A percentile compares a stretch with the other conserved stretches of the same genome.
Conservation (phyloP, 30 jellyfish, hydroid and myxozoan species). For the Haliclystus octoradiatus region DNA sequence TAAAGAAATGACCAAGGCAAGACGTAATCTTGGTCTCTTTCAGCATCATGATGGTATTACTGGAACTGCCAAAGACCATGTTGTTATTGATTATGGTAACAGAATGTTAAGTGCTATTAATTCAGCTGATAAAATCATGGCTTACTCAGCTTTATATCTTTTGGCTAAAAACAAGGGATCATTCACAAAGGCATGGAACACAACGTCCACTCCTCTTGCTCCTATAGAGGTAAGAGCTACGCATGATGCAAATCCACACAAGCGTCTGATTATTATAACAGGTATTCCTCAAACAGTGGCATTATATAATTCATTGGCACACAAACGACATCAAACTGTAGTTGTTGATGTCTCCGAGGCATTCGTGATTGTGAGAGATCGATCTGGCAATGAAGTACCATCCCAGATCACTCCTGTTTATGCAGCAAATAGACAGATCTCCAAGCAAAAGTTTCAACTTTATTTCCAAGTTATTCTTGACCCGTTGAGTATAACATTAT, state of each 20-base stretch:
- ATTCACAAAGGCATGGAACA: not conserved
- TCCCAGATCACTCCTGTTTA: too few relatives aligned
- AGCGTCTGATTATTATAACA: conserved; percentile 42
- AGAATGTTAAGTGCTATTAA: conserved; percentile 54
- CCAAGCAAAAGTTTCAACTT: too few relatives aligned
- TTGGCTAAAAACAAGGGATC: conserved; percentile 14
- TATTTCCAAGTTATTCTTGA: too few relatives aligned
- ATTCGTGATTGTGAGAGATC: conserved; percentile 35
- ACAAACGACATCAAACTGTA: conserved; percentile 59
- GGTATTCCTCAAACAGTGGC: conserved; percentile 28
- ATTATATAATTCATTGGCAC: conserved; percentile 64
- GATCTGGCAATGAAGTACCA: too few relatives aligned
- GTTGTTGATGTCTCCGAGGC: conserved; percentile 62
- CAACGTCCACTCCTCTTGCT: too few relatives aligned
- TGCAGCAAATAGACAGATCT: too few relatives aligned
- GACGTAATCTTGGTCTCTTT: conserved; percentile 59
- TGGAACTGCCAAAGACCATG: conserved; percentile 90
- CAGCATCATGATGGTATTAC: conserved; percentile 93
- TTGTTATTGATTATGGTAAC: conserved; percentile 75
- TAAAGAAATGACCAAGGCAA: conserved; percentile 12
- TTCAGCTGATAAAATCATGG: conserved; percentile 39
- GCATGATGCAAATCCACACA: conserved; percentile 39
- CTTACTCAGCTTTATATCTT: conserved; percentile 23
- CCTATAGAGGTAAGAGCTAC: too few relatives aligned
- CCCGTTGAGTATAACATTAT: too few relatives aligned